Conservation (phyloP, 2,797 vertebrate species). For the Falco cherrug region DNA sequence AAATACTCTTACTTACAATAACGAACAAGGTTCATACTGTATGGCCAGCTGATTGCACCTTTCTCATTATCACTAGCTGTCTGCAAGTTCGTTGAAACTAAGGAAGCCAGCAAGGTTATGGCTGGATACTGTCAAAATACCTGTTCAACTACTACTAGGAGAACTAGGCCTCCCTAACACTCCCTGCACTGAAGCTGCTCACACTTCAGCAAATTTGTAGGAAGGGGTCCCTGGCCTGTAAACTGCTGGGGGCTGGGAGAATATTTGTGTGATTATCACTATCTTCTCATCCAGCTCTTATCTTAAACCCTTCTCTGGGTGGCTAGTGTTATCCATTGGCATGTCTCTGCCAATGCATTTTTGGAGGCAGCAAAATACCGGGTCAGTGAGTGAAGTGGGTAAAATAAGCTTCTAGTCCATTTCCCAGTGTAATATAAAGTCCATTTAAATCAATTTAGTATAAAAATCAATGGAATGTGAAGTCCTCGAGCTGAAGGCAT, state of each 20-base stretch:
- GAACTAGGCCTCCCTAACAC: neutral
- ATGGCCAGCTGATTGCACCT: neutral
- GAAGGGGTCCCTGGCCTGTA: neutral
- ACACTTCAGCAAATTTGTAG: neutral
- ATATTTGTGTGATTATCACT: neutral
- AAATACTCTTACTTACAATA: neutral
- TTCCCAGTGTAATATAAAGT: neutral
- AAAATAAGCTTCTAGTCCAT: neutral
- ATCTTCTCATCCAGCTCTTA: neutral
- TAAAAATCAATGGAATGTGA: neutral
- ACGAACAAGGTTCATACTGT: neutral
- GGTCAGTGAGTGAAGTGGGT: neutral
- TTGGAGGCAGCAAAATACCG: neutral
- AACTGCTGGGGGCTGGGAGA: neutral
- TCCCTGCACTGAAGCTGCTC: neutral
- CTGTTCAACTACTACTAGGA: neutral
- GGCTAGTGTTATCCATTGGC: neutral
- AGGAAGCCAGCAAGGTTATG: neutral
- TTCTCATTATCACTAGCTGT: neutral
- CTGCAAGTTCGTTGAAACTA: neutral
- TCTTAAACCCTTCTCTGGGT: neutral
- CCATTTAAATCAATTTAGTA: neutral
- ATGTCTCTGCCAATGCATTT: neutral
- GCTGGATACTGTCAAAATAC: neutral
- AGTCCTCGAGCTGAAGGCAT: neutral